Evolutionary conservation across 1,140 invertebrate genomes (phyloP).

Genomic region (Eupeodes corollae): DNA sequence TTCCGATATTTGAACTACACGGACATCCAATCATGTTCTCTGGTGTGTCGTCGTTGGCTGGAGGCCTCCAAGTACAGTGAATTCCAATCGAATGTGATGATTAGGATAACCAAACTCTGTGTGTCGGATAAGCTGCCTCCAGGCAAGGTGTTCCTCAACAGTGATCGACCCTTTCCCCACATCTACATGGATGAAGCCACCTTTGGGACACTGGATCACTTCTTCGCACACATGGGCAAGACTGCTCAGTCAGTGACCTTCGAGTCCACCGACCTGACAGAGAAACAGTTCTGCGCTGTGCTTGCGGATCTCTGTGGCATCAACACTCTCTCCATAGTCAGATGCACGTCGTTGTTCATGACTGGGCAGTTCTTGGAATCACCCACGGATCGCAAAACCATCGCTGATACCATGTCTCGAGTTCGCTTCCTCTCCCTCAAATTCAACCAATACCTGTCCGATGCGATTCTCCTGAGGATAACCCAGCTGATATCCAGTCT

Average conservation of each 20-base stretch:
- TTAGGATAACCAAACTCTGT: conserved; percentile 42
- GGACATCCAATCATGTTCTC: conserved; percentile 45
- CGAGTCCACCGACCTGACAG: conserved; percentile 48
- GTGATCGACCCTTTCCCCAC: conserved; percentile 41
- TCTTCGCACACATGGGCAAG: conserved; percentile 38
- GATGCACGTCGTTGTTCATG: conserved; percentile 59
- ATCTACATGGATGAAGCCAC: conserved; percentile 50
- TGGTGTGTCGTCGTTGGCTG: conserved; percentile 48
- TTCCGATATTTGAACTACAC: conserved; percentile 48
- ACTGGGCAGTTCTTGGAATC: conserved; percentile 53
- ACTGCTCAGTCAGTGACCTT: conserved; percentile 38
- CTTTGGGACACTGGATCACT: conserved; percentile 33
- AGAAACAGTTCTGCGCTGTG: conserved; percentile 48
- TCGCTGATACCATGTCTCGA: conserved; percentile 42
- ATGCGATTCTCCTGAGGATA: conserved; percentile 55
- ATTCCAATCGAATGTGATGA: conserved; percentile 43
- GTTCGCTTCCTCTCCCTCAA: conserved; percentile 48
- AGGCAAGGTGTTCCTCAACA: conserved; percentile 40
- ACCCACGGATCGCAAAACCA: conserved; percentile 40
- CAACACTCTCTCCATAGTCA: conserved; percentile 45
- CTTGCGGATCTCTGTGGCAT: conserved; percentile 45
- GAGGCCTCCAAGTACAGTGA: conserved; percentile 44
- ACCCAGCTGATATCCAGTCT: conserved; percentile 47
- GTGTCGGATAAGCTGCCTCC: conserved; percentile 41
- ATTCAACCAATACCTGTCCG: conserved; percentile 57